Evolutionary conservation across 2,113 vertebrate species (phyloP), one percentile per base, ranked within the genome.

Genomic region (Tor tambroides): DNA sequence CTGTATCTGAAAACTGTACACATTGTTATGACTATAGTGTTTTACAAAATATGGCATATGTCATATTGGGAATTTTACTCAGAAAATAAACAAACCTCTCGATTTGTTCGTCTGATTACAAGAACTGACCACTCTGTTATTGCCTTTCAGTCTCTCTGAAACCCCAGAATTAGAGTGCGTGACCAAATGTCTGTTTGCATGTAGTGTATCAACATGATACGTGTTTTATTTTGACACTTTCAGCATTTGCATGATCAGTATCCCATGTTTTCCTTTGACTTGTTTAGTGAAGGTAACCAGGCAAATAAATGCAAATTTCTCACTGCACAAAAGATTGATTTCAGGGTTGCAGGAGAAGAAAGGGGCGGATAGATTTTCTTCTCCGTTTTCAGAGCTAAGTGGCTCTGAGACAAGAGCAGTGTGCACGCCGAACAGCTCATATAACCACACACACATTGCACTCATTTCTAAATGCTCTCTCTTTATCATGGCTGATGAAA

Each of bases 311-410:
- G 43, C 46, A 83, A 35, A 72, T 83, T n/a, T 83, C 26, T 54
- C 41, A 54, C 35, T 83, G 81, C 81, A 72, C 81, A 83, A 69
- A 56, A 49, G 75, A 78, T 41, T 86, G 76, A 86, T 80, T 86
- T 80, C 75, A 80, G 61, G 59, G 30, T 59, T 86, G 76, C 11
- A 8, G 59, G 46, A 26, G 46, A 59, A 79, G 43, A 86, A 71
- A 54, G 65, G 43, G 59, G 28, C 21, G 46, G 81, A 72, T 83
- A 72, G 81, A 72, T 83, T 83, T 83, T 83, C 80, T 49, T 67
- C 80, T 83, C 80, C 51, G 10, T 69, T 83, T 83, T 72, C 30
- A 80, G 76, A 86, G 21, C 59, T 86, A 86, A 71, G 61, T 80
- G 85, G 69, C 61, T 54, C 76, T 79, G 61, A 80, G 43, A 79